These are phyloP conservation scores for Epizoanthus stellaris DNA, from an alignment of 92 coral and sea anemone species.

Conservation along the genomic window DNA sequence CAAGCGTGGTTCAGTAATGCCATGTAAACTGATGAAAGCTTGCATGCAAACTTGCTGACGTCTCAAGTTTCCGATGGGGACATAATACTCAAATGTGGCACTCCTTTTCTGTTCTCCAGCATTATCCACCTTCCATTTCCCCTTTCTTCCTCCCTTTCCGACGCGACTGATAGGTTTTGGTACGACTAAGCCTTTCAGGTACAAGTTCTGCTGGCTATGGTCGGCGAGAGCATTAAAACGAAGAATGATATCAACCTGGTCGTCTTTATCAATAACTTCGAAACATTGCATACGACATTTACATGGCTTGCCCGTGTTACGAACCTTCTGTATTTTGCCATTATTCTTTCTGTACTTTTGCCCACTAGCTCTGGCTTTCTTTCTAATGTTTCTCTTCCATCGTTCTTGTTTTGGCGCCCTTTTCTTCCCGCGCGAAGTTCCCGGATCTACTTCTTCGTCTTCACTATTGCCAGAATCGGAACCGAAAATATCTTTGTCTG, in stretches of 20 bases:
- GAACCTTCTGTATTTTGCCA: too few relatives aligned
- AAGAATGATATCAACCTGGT: background rate
- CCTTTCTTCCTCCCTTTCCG: background rate
- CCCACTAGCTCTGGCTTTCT: background rate
- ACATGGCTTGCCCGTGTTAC: background rate
- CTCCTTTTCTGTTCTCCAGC: background rate
- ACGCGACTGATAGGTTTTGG: background rate
- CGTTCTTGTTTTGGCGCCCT: background rate
- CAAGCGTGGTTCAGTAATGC: background rate
- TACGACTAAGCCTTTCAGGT: background rate
- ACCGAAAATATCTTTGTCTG: background rate
- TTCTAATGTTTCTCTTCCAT: background rate
- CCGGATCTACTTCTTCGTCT: background rate
- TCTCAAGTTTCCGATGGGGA: background rate
- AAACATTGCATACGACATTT: background rate
- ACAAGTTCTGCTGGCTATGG: background rate
- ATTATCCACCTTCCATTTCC: background rate
- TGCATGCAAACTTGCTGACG: conserved; percentile 3
- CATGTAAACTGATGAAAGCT: background rate
- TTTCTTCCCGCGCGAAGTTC: too few relatives aligned
- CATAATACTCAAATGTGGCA: background rate
- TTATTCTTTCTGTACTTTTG: background rate
- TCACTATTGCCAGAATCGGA: background rate
- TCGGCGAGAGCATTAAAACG: background rate
- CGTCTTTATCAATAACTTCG: background rate